These are phyloP conservation scores for Chrysina gloriosa DNA, from an alignment of 2,888 invertebrate genomes.

Conservation along the genomic window DNA sequence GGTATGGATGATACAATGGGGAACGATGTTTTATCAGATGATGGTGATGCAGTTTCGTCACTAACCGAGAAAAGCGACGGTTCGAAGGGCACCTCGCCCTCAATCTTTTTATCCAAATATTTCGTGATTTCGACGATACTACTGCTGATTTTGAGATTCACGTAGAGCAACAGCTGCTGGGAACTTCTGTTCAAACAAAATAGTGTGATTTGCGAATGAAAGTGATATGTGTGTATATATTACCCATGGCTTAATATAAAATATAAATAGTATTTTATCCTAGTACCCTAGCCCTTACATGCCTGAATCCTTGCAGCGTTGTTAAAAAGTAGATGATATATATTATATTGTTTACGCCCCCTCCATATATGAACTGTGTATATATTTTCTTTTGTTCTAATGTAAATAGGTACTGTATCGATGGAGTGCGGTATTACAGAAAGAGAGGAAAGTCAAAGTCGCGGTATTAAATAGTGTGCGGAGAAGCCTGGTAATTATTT, in stretches of 20 bases:
- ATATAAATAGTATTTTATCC: slow-evolving; percentile 29
- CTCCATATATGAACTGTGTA: slow-evolving; percentile 50
- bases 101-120: slow-evolving; percentile 23
- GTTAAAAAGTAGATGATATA: slow-evolving; percentile 20
- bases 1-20: slow-evolving; percentile 58
- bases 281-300: slow-evolving; percentile 36
- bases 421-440: slow-evolving; percentile 5
- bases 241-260: slow-evolving; percentile 47
- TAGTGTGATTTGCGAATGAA: slow-evolving; percentile 48
- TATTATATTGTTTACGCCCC: slow-evolving; percentile 41
- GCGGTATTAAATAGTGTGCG: background rate
- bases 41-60: slow-evolving; percentile 62
- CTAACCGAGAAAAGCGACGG: slow-evolving; percentile 60
- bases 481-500: background rate
- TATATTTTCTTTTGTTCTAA: slow-evolving; percentile 43
- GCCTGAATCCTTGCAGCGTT: slow-evolving; percentile 44
- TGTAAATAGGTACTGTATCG: slow-evolving; percentile 50
- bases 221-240: slow-evolving; percentile 50
- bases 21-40: slow-evolving; percentile 61
- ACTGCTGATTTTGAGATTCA: slow-evolving; percentile 47
- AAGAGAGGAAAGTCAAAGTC: background rate
- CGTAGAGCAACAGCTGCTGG: slow-evolving; percentile 51
- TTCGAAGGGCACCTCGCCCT: slow-evolving; percentile 24
- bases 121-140: slow-evolving; percentile 38
- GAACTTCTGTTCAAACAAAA: slow-evolving; percentile 45